phyloP scores from a whole-genome alignment of 1,140 invertebrate species.

The Cydia splendana region DNA sequence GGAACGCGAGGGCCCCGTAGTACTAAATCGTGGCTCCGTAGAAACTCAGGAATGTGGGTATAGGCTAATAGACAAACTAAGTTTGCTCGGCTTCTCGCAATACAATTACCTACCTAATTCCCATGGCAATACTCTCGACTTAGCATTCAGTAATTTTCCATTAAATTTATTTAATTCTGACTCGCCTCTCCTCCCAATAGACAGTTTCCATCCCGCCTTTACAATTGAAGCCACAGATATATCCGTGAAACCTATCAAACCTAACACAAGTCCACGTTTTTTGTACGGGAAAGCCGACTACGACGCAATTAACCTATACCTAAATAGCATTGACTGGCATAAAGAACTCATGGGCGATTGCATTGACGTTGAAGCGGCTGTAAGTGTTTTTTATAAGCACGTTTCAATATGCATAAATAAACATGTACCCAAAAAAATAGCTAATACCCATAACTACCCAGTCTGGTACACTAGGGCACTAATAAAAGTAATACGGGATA shows the following conservation, averaged over 20 bases:
- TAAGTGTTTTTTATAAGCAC: not conserved
- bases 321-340: conserved; percentile 20
- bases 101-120: conserved; percentile 26
- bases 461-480: not conserved
- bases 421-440: too few relatives aligned
- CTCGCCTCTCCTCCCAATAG: not conserved
- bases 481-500: not conserved
- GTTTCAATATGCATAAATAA: too few relatives aligned
- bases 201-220: conserved; percentile 15
- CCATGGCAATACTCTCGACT: conserved; percentile 25
- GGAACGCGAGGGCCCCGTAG: not conserved
- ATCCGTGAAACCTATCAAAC: not conserved
- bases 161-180: not conserved
- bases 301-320: not conserved
- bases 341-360: not conserved
- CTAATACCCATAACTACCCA: not conserved
- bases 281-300: conserved; percentile 6
- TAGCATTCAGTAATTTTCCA: conserved; percentile 30
- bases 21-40: conserved; percentile 11
- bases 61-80: conserved; percentile 13
- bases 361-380: not conserved
- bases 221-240: conserved; percentile 12
- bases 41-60: conserved; percentile 25
- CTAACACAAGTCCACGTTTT: not conserved
- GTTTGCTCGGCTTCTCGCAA: conserved; percentile 17